Conservation (phyloP, 2,888 invertebrate species). For the Eristalinus aeneus region DNA sequence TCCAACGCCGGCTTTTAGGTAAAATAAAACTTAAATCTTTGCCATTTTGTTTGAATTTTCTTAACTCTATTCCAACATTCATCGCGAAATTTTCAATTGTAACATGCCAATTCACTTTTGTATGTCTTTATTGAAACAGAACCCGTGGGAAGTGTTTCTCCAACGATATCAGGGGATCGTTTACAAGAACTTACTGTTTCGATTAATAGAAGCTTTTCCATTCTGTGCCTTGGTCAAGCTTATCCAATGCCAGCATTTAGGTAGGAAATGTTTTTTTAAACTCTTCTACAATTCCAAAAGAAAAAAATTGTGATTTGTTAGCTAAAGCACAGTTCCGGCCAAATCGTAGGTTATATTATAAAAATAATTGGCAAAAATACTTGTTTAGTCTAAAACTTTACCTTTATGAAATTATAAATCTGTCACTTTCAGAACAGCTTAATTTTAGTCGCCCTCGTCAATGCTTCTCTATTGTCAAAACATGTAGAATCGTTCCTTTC, state of each 20-base stretch:
- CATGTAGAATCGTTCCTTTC: too few species aligned
- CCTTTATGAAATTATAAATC: too few species aligned
- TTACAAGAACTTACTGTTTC: slow-evolving; percentile 82
- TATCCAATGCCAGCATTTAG: slow-evolving; percentile 89
- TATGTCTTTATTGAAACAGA: slow-evolving; percentile 80
- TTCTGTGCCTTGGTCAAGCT: slow-evolving; percentile 88
- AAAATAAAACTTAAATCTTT: slow-evolving; percentile 69
- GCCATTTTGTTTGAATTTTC: slow-evolving; percentile 14
- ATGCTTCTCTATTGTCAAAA: too few species aligned
- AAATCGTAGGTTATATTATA: too few species aligned
- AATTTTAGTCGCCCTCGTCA: too few species aligned
- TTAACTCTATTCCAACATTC: slow-evolving; percentile 21
- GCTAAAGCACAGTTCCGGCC: too few species aligned
- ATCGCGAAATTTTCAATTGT: slow-evolving; percentile 30
- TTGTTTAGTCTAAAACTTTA: too few species aligned
- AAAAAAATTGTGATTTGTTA: too few species aligned
- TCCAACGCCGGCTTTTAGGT: slow-evolving; percentile 83
- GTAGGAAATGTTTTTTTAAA: slow-evolving; percentile 80
- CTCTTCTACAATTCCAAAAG: too few species aligned
- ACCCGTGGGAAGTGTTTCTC: slow-evolving; percentile 86
- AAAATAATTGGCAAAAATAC: too few species aligned
- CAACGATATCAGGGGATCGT: slow-evolving; percentile 83
- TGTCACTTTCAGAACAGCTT: too few species aligned
- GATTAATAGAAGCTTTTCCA: slow-evolving; percentile 82
- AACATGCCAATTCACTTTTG: too few species aligned